Evolutionary conservation across 2,888 invertebrate genomes (phyloP), one percentile per base, ranked within the genome.

Genomic region (Drosophila macrospina): DNA sequence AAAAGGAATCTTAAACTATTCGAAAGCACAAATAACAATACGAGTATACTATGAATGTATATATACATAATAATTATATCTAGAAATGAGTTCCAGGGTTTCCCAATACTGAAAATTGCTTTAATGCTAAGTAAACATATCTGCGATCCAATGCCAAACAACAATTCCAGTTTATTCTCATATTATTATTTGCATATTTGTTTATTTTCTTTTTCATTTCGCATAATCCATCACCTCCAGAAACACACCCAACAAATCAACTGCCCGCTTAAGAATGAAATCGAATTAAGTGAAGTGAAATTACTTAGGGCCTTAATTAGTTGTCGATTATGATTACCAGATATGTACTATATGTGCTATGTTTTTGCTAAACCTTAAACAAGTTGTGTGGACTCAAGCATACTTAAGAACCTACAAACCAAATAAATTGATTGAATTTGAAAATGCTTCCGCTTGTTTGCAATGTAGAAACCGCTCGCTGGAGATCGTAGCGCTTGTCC

Each of bases 351-450:
- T 47, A 74, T 79, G 65, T n/a, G n/a, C n/a, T n/a, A n/a, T n/a
- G 69, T 63, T 72, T 75, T 72, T 77, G 86, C 86, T 83, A 80
- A 68, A 64, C 75, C 80, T 70, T 67, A 52, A 69, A 69, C 36
- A 51, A 83, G 71, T 59, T 71, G 76, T 87, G 84, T 87, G 84
- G 83, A 88, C 86, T 86, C 69, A 86, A 82, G 65, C 68, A 57
- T 76, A 76, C 54, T 79, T 76, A 82, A 77, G 81, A 74, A 69
- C 37, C 57, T 59, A 63, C 44, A 69, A 34, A 54, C 44, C 5
- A 47, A 78, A 75, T 74, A 75, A 82, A 82, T 70, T 70, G 65
- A 76, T 80, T 84, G 55, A 67, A 71, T 70, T 67, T 65, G 36
- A 73, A 77, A 80, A 52, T 26, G 82, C 86, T 74, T 72, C 30